These are phyloP conservation scores for Hippopotamus amphibius DNA, from an alignment of 2,113 vertebrate species.

Conservation along the genomic window DNA sequence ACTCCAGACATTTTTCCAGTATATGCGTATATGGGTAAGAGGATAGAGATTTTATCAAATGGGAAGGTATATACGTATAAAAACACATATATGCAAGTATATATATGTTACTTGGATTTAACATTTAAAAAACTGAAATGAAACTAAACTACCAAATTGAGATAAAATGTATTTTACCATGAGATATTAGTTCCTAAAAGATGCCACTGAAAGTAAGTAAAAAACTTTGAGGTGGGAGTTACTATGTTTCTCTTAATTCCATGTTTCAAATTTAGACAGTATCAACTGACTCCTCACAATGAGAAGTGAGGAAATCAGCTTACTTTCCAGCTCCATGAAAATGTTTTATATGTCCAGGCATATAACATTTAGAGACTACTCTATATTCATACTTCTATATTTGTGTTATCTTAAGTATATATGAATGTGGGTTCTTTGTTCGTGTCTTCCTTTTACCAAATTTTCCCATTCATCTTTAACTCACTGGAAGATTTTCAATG, in stretches of 20 bases:
- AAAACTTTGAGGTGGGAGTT: not conserved
- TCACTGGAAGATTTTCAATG: not conserved
- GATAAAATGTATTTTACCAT: not conserved
- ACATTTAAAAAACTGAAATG: not conserved
- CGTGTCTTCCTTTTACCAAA: not conserved
- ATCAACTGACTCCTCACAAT: not conserved
- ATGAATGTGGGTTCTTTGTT: not conserved
- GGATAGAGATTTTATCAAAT: not conserved
- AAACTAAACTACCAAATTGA: not conserved
- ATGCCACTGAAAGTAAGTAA: not conserved
- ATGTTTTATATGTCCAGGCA: not conserved
- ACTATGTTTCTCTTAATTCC: not conserved
- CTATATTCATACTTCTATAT: not conserved
- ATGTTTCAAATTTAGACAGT: not conserved
- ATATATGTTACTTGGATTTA: not conserved
- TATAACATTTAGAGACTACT: not conserved
- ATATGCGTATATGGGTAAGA: not conserved
- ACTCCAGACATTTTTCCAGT: not conserved
- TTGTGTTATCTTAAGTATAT: not conserved
- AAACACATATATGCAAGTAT: too few relatives aligned
- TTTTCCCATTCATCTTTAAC: not conserved
- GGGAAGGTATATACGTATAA: not conserved
- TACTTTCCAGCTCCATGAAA: not conserved
- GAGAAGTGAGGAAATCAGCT: not conserved
- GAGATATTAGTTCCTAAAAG: not conserved